Conservation (phyloP, 2,797 vertebrate genomes). For the Uromys caudimaculatus region DNA sequence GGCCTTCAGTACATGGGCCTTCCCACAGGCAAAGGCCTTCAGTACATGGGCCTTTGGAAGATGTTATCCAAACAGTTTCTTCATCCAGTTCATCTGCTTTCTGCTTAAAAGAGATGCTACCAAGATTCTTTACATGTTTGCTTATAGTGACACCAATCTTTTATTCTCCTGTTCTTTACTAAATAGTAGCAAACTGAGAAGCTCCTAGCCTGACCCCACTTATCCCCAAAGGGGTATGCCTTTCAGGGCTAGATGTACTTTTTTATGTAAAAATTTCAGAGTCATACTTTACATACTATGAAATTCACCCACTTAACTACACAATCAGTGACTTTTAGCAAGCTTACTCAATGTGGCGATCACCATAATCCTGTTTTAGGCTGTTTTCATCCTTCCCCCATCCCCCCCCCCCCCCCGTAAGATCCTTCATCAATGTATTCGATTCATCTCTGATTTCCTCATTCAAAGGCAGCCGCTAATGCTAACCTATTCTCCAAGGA, state of each 20-base stretch:
- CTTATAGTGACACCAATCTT: not conserved
- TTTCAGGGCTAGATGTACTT: not conserved
- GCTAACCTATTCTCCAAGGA: not conserved
- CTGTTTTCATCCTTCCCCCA: not conserved
- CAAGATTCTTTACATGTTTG: not conserved
- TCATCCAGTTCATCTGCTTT: not conserved
- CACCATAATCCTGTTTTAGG: not conserved
- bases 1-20: no score
- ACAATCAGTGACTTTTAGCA: constrained; percentile 25
- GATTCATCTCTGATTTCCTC: not conserved
- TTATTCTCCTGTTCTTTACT: constrained; percentile 1
- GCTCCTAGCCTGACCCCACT: not conserved
- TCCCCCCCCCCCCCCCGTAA: fast-evolving
- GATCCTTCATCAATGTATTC: not conserved
- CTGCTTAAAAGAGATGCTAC: not conserved
- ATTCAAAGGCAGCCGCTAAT: not conserved
- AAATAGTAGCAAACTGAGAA: constrained; percentile 14
- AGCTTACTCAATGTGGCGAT: not conserved
- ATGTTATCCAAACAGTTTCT: not conserved
- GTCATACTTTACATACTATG: not conserved
- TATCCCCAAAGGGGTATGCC: not conserved
- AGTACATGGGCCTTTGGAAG: not conserved
- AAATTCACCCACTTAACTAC: not conserved
- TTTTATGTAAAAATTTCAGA: not conserved
- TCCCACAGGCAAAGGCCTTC: not conserved